Evolutionary conservation across 2,113 vertebrate species (phyloP).

Genomic region (Hucho hucho): DNA sequence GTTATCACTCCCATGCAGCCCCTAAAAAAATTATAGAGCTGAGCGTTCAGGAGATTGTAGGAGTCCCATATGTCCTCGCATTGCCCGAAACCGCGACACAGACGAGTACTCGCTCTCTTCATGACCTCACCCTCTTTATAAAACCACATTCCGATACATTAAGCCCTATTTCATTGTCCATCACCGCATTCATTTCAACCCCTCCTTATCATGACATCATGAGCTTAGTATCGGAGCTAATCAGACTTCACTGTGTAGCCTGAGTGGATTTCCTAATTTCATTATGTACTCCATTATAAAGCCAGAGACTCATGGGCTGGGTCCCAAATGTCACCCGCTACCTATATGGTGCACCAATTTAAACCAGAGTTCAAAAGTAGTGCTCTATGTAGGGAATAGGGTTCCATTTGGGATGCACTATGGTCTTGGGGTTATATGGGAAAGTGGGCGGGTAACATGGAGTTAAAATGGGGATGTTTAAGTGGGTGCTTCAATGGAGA

Average conservation of each 20-base stretch:
- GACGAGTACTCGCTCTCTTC: constrained; percentile 2
- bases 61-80: neutral
- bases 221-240: constrained; percentile 12
- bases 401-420: constrained; percentile 20
- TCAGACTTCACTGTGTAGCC: constrained; percentile 13
- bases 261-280: constrained; percentile 60
- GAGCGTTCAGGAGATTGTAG: neutral
- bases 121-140: constrained; percentile 54
- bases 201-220: constrained; percentile 33
- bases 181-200: constrained; percentile 57
- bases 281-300: constrained; percentile 68
- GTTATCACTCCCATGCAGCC: constrained; percentile 52
- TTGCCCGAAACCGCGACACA: neutral
- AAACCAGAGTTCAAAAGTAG: too few relatives aligned
- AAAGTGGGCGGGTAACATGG: constrained; percentile 52
- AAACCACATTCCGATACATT: constrained; percentile 58
- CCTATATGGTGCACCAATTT: neutral
- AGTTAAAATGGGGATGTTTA: constrained; percentile 35
- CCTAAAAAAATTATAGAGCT: neutral
- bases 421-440: constrained; percentile 21
- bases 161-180: constrained; percentile 53
- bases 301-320: constrained; percentile 6
- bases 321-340: neutral
- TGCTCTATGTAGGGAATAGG: neutral
- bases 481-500: constrained; percentile 54